Conservation (phyloP, 2,797 vertebrate species). For the Hipposideros larvatus region DNA sequence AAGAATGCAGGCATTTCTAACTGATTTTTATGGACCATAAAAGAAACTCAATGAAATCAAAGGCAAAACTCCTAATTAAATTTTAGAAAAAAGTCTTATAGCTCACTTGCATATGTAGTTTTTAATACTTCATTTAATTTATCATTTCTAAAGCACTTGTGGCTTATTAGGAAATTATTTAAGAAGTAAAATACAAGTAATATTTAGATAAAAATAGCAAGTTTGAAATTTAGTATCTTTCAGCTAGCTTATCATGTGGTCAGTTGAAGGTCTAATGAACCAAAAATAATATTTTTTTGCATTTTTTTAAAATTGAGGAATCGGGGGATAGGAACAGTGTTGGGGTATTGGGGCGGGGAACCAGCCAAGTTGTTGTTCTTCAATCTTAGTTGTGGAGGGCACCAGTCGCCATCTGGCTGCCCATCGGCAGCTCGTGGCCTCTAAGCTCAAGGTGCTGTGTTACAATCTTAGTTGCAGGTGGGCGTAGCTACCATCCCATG, state of each 20-base stretch:
- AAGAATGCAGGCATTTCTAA: constrained; percentile 42
- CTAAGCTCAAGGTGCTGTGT: no score
- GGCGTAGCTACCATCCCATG: no score
- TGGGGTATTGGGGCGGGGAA: no score
- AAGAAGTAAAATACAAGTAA: constrained; percentile 66
- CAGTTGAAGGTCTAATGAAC: constrained; percentile 11
- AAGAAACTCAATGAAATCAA: constrained; percentile 54
- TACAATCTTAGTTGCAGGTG: no score
- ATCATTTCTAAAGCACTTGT: constrained; percentile 60
- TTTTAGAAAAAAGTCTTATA: constrained; percentile 61
- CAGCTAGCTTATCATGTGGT: background rate
- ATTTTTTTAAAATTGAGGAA: background rate
- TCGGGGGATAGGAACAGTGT: no score
- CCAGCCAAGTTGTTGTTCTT: no score
- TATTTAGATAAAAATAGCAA: constrained; percentile 58
- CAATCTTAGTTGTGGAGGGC: no score
- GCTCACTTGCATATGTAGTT: constrained; percentile 16
- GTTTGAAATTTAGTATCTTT: constrained; percentile 50
- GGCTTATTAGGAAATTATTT: constrained; percentile 56
- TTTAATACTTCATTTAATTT: constrained; percentile 64
- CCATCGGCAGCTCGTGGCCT: no score
- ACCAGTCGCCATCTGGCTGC: no score
- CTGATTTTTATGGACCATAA: constrained; percentile 25
- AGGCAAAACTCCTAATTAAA: constrained; percentile 46
- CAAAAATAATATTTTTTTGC: constrained; percentile 6